Evolutionary conservation across 2,888 invertebrate species (phyloP), one percentile per base, ranked within the genome.

Genomic region (Temnothorax unifasciatus): DNA sequence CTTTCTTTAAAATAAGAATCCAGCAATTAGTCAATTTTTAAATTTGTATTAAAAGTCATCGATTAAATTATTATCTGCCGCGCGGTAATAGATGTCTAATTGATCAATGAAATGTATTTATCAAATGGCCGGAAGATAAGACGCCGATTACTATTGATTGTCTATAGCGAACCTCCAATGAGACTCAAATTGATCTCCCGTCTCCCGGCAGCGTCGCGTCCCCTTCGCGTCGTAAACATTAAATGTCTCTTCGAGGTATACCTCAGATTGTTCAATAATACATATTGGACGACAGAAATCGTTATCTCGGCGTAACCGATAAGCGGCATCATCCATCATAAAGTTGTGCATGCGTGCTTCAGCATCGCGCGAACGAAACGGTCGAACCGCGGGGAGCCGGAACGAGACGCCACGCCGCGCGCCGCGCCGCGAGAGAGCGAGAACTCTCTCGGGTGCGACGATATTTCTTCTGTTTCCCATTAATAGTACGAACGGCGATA

Each of bases 401-500:
- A n/a, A 18, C 41, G 63, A 15, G 29, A 57, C 34, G 50, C 13
- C 50, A 18, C 50, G 15, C 13, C 50, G 50, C 50, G 15, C n/a
- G n/a, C n/a, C n/a, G n/a, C n/a, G n/a, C 13, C 50, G 50, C 50
- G 15, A 41, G n/a, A 73, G 73, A 73, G 73, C 15, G n/a, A 21
- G 25, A 50, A 29, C 25, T 63, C 52, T 29, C 52, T 29, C 34
- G 41, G 21, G 41, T 29, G 34, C 52, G 47, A 76, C 15, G 63
- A 76, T 82, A 82, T 64, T 82, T 82, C 74, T 82, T 64, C 77
- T 74, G 50, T 64, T 81, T 73, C 18, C 79, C 47, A 73, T 81
- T 61, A 81, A 73, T 79, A 71, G 73, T 71, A 71, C 29, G 76
- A 71, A 83, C 54, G 47, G 13, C 54, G 84, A 89, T 88, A 82